Conservation (phyloP, 2,113 vertebrate genomes). For the Sterrhoptilus dennistouni region DNA sequence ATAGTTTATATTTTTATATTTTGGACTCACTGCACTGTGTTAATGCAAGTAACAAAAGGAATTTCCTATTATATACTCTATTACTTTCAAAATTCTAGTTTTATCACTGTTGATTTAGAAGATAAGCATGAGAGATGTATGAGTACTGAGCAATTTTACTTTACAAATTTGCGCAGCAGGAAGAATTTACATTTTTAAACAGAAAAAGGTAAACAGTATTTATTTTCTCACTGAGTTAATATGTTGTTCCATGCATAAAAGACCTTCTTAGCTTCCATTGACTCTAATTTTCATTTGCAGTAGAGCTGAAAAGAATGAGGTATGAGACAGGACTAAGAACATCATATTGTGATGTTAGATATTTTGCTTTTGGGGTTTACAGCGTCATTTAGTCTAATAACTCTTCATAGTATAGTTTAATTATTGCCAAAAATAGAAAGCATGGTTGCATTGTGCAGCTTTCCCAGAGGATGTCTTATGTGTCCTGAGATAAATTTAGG, state of each 20-base stretch:
- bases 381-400: slow-evolving; percentile 22
- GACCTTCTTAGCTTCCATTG: neutral
- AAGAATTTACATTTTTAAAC: slow-evolving; percentile 39
- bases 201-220: slow-evolving; percentile 35
- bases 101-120: slow-evolving; percentile 50
- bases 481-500: slow-evolving; percentile 33
- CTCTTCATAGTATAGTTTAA: slow-evolving; percentile 25
- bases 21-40: neutral
- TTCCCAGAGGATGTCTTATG: slow-evolving; percentile 42
- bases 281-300: slow-evolving; percentile 48
- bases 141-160: slow-evolving; percentile 39
- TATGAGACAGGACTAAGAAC: slow-evolving; percentile 3
- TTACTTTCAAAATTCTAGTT: slow-evolving; percentile 36
- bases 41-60: slow-evolving; percentile 22
- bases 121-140: slow-evolving; percentile 4
- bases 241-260: slow-evolving; percentile 12
- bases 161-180: slow-evolving; percentile 11
- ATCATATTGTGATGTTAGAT: slow-evolving; percentile 4
- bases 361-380: slow-evolving; percentile 47
- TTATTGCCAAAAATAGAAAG: slow-evolving; percentile 60
- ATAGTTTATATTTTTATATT: slow-evolving; percentile 14
- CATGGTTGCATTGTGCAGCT: neutral
- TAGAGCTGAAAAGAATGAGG: slow-evolving; percentile 32
- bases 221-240: slow-evolving; percentile 41
- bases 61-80: slow-evolving; percentile 29